phyloP scores from a whole-genome alignment of 2,888 invertebrate genomes.

The Nebria brevicollis region DNA sequence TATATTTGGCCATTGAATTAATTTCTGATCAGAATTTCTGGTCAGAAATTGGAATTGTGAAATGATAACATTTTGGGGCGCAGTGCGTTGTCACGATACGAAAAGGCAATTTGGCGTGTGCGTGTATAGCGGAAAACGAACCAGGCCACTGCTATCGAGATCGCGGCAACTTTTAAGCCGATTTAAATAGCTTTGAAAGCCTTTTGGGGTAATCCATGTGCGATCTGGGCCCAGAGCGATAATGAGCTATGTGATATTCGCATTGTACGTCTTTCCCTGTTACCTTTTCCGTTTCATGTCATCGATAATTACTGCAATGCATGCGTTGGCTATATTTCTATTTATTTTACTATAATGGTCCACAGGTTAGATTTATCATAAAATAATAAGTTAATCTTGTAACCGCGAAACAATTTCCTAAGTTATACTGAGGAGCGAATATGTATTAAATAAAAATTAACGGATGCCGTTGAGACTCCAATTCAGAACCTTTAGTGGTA shows the following conservation, averaged over 20 bases:
- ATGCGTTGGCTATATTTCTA: neutral
- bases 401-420: too few relatives aligned
- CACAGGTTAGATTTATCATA: neutral
- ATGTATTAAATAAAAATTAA: too few relatives aligned
- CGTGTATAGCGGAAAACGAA: neutral
- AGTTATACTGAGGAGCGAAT: too few relatives aligned
- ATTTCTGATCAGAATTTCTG: too few relatives aligned
- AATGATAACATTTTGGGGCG: neutral
- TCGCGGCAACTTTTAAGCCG: slow-evolving; percentile 54
- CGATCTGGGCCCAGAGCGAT: slow-evolving; percentile 43
- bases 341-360: neutral
- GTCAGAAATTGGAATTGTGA: too few relatives aligned
- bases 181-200: slow-evolving; percentile 55
- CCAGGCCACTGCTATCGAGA: slow-evolving; percentile 24
- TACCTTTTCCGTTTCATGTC: too few relatives aligned
- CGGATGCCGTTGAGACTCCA: too few relatives aligned
- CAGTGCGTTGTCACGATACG: neutral
- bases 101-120: too few relatives aligned
- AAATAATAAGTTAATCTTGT: too few relatives aligned
- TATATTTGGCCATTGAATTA: too few relatives aligned
- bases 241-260: slow-evolving; percentile 41
- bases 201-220: slow-evolving; percentile 53
- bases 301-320: neutral
- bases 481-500: too few relatives aligned
- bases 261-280: neutral